Base-by-base conservation (phyloP, 2,888 invertebrate species). In the Synanthedon myopaeformis region DNA sequence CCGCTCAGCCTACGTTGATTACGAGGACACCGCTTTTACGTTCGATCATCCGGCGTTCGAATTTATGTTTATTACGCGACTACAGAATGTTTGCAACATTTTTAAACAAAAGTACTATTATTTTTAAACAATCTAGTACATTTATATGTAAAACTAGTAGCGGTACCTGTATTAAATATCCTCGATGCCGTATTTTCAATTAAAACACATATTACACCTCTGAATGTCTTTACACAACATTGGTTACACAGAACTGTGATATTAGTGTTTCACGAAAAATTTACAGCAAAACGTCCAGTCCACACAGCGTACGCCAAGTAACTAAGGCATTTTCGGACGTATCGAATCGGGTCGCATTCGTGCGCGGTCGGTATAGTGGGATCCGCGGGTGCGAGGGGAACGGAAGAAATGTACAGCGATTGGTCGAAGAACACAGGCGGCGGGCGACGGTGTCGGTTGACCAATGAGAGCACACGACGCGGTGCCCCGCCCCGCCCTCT, bases 11-110 rank as follows among this genome's bases (percentile, higher is more conserved):
- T 86, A 87, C 86, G 86, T 86, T 86, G 82, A 86, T 86, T 87
- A 86, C 86, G 86, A 87, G 86, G 86, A 87, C 86, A 86, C 82
- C 79, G 84, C 82, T 85, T 85, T 85, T 85, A 86, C 85, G 86
- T 86, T 83, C 74, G 74, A 84, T 83, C 78, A 81, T 79, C 77
- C 82, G 80, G 75, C 70, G 72, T 68, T 69, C 70, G 73, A 74
- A 74, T 70, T 3, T 45, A 45, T 45, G 45, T 45, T 45, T 13
- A 45, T 4, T 45, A 13, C 45, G 45, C 45, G 54, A 41, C n/a
- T 53, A 49, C 35, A 54, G 4, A 45, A 60, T 53, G 53, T 59
- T 57, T 64, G 62, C 56, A 59, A 52, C 57, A 58, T 58, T 64
- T 65, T 60, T 56, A 58, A 23, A 58, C 52, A 13, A 13, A 55